Percentiles rank a stretch among this genome's conserved stretches.
These are phyloP conservation scores for Chauna torquata DNA, from an alignment of 2,113 vertebrate species.

Conservation along the genomic window DNA sequence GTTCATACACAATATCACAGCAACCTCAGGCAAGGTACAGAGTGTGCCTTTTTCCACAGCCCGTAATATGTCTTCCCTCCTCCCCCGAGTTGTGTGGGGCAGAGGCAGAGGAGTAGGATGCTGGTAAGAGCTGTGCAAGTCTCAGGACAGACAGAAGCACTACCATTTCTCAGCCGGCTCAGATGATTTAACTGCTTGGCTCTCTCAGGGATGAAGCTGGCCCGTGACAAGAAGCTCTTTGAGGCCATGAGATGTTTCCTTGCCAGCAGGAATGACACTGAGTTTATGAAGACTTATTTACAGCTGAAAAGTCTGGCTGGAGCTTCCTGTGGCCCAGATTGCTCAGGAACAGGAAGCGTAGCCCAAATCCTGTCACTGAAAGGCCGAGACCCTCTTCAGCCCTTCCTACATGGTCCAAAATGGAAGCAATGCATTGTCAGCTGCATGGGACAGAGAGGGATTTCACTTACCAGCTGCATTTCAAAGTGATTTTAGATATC, in stretches of 20 bases:
- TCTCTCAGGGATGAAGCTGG: neutral
- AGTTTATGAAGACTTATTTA: neutral
- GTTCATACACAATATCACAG: neutral
- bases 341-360: neutral
- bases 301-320: neutral
- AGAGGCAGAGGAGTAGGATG: neutral
- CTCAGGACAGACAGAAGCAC: neutral
- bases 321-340: neutral
- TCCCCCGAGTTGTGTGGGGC: neutral
- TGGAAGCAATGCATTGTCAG: neutral
- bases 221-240: neutral
- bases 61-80: neutral
- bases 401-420: neutral
- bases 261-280: neutral
- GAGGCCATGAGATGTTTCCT: neutral
- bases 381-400: neutral
- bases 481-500: neutral
- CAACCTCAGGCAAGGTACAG: neutral
- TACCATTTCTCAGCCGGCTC: neutral
- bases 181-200: neutral
- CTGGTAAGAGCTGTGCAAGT: neutral
- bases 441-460: neutral
- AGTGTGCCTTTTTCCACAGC: neutral
- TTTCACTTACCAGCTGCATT: slow-evolving; percentile 7
- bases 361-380: neutral